These are phyloP conservation scores for Cosmorhoe ocellata DNA, from an alignment of 2,888 invertebrate species.

Conservation along the genomic window DNA sequence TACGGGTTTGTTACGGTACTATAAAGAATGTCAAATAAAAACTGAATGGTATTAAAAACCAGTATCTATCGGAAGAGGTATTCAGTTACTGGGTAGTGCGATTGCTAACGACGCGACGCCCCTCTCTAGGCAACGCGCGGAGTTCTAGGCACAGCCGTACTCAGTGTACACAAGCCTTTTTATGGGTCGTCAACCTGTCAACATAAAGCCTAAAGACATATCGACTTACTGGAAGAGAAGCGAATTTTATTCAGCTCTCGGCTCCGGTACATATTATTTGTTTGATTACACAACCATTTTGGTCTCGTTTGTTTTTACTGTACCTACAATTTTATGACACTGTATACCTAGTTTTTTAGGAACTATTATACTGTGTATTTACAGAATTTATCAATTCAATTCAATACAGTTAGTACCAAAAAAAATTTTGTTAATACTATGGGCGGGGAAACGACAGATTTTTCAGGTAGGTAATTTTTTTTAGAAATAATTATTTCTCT, in stretches of 20 bases:
- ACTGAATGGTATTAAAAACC: slow-evolving; percentile 25
- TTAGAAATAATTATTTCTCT: no score
- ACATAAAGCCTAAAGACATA: slow-evolving; percentile 41
- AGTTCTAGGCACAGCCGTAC: slow-evolving; percentile 51
- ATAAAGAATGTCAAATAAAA: slow-evolving; percentile 29
- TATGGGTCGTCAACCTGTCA: slow-evolving; percentile 70
- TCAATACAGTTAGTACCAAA: no score
- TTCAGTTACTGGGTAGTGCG: slow-evolving; percentile 51
- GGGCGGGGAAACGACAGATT: no score
- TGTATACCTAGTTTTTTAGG: no score
- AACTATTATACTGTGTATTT: no score
- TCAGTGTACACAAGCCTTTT: slow-evolving; percentile 65
- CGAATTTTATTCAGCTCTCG: slow-evolving; percentile 25
- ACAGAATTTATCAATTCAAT: no score
- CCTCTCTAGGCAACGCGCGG: slow-evolving; percentile 43
- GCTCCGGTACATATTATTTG: slow-evolving; percentile 17
- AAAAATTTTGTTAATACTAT: no score
- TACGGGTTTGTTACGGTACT: slow-evolving; percentile 15
- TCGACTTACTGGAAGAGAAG: slow-evolving; percentile 35
- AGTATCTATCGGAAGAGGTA: slow-evolving; percentile 38
- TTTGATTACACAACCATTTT: slow-evolving; percentile 4
- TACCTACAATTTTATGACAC: neutral
- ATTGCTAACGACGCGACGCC: slow-evolving; percentile 60
- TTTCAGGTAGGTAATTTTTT: no score
- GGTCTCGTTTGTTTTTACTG: neutral